Percentiles rank a stretch among this genome's conserved stretches.
phyloP scores from a whole-genome alignment of 2,113 vertebrate genomes.

The Rhea pennata region DNA sequence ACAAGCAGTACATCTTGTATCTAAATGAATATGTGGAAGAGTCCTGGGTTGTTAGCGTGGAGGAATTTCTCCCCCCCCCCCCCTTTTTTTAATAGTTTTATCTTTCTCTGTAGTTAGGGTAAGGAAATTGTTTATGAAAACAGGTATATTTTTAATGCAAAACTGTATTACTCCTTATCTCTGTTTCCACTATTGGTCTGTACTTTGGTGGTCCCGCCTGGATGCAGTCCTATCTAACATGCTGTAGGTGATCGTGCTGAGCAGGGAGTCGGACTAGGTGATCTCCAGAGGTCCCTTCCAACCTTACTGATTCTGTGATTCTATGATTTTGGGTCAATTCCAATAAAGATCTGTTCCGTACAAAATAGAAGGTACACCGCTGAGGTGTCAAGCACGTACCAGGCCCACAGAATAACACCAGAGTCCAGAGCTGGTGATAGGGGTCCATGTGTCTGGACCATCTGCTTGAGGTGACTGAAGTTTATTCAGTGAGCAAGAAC shows the following conservation, averaged over 20 bases:
- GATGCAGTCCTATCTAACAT: no score
- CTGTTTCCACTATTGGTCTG: neutral
- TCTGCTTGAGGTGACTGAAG: neutral
- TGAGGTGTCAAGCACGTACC: neutral
- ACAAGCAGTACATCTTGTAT: fast-evolving
- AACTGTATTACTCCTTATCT: neutral
- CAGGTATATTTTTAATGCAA: neutral
- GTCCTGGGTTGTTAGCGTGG: neutral
- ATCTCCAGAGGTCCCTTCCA: no score
- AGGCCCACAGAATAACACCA: neutral
- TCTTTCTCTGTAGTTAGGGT: neutral
- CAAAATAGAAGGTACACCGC: fast-evolving
- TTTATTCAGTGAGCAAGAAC: neutral
- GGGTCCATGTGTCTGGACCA: neutral
- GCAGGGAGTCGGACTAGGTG: no score
- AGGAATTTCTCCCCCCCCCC: neutral
- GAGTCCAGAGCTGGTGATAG: neutral
- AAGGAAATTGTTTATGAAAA: neutral
- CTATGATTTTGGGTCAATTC: neutral
- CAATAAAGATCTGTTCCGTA: neutral
- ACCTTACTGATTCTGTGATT: no score
- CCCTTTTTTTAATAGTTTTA: neutral
- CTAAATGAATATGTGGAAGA: neutral
- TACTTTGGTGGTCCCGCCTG: neutral
- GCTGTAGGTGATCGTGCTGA: no score